These are phyloP conservation scores for Unio pictorum DNA, from an alignment of 2,888 invertebrate genomes.

Conservation along the genomic window DNA sequence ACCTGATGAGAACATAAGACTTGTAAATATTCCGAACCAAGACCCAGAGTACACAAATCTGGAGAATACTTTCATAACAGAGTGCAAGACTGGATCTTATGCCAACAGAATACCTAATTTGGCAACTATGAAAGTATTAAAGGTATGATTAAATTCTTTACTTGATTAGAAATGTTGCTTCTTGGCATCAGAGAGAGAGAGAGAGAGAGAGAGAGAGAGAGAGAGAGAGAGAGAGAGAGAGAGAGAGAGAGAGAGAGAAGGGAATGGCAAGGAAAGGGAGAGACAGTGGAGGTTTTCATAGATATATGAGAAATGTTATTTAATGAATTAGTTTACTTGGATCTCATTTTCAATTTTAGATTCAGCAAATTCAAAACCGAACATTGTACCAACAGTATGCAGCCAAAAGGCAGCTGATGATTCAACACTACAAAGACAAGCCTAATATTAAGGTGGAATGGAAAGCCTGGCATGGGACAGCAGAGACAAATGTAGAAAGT, in stretches of 20 bases:
- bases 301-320: no score
- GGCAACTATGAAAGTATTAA: conserved; percentile 22
- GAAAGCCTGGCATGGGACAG: conserved; percentile 50
- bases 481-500: conserved; percentile 24
- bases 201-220: no score
- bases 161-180: not conserved
- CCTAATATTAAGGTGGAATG: conserved; percentile 10
- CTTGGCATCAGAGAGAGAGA: not conserved
- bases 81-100: conserved; percentile 24
- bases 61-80: conserved; percentile 21
- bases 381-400: conserved; percentile 39
- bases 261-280: no score
- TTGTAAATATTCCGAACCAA: conserved; percentile 12
- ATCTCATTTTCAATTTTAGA: conserved; percentile 17
- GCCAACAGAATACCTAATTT: conserved; percentile 9
- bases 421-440: not conserved
- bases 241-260: no score
- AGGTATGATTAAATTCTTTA: conserved; percentile 18
- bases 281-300: no score
- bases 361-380: conserved; percentile 45
- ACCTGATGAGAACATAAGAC: conserved; percentile 21
- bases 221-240: no score
- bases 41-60: conserved; percentile 18
- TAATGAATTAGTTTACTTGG: no score
- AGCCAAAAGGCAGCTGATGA: conserved; percentile 17